Evolutionary conservation across 2,797 vertebrate species (phyloP), one percentile per base, ranked within the genome.

Genomic region (Microchirus variegatus): DNA sequence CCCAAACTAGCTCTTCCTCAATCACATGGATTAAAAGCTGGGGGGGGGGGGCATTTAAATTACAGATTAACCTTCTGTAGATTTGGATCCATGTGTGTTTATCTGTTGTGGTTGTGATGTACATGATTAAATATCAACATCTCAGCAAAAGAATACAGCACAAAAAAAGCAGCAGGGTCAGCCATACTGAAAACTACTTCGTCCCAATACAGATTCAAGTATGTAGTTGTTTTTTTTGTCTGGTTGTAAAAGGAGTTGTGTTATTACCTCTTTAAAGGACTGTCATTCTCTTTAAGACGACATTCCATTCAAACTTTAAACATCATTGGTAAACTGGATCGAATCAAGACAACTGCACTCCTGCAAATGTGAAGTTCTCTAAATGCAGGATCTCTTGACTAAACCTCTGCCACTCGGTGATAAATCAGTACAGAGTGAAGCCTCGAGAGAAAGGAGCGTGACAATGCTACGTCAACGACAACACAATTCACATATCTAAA

Each of bases 401-500:
- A 44, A 70, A 61, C 17, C 17, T 13, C 52, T 48, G 36, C 14
- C 14, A 47, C 18, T 46, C 47, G 57, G 38, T 4, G 2, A 49
- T 54, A 17, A 35, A 59, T 57, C 37, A 59, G 68, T 17, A 57
- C 45, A 69, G 53, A 50, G 49, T 52, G 46, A 63, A 66, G 58
- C 5, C 41, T 44, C 41, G 67, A 77, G 54, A 26, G 11, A 58
- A 53, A 49, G n/a, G 16, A 49, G 6, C 58, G 59, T 54, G 13
- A 67, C 56, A 77, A 80, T 61, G 73, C 64, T 72, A 77, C 59
- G 56, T 71, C 2, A 18, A 73, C n/a, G 78, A 80, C 72, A 63
- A 35, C 43, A 70, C 36, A 51, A 57, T 53, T 71, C 4, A 3
- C 50, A 47, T 59, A 66, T 74, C 51, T 66, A 72, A 47, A 77